Percentiles rank a stretch among this genome's conserved stretches.
Evolutionary conservation across 2,888 invertebrate species (phyloP).

Genomic region (Xestia xanthographa): DNA sequence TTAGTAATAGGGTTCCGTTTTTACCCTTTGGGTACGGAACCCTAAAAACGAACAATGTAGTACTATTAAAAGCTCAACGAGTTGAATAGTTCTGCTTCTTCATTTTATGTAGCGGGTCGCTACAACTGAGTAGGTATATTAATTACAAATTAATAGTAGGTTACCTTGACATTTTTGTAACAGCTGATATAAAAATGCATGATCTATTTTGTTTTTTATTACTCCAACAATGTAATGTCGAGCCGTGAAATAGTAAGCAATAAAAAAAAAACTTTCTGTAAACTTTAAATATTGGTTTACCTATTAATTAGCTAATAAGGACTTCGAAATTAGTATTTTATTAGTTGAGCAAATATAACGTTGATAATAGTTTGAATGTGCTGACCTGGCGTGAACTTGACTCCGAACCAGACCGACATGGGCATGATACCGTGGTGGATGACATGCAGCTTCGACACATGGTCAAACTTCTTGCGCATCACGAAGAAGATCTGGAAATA

Average conservation of each 20-base stretch:
- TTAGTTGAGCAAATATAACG: slow-evolving; percentile 25
- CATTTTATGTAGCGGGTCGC: background rate
- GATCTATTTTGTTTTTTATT: background rate
- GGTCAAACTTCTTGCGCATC: slow-evolving; percentile 97
- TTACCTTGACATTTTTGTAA: slow-evolving; percentile 39
- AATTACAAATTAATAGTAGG: background rate
- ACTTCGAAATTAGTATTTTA: background rate
- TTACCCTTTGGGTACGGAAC: no score
- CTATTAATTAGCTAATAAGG: background rate
- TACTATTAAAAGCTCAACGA: no score
- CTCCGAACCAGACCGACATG: slow-evolving; percentile 97
- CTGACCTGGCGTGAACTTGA: slow-evolving; percentile 96
- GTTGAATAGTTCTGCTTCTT: background rate
- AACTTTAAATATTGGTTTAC: background rate
- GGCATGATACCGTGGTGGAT: slow-evolving; percentile 99
- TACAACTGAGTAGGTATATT: background rate
- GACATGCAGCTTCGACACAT: slow-evolving; percentile 97
- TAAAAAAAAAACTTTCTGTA: background rate
- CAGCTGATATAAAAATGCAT: slow-evolving; percentile 17
- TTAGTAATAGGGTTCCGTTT: no score
- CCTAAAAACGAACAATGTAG: no score
- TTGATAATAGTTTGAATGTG: slow-evolving; percentile 52
- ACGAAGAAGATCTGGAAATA: slow-evolving; percentile 95
- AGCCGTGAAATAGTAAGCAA: background rate
- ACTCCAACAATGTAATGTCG: background rate